phyloP scores from a whole-genome alignment of 2,888 invertebrate genomes.

The Chrysina gloriosa region DNA sequence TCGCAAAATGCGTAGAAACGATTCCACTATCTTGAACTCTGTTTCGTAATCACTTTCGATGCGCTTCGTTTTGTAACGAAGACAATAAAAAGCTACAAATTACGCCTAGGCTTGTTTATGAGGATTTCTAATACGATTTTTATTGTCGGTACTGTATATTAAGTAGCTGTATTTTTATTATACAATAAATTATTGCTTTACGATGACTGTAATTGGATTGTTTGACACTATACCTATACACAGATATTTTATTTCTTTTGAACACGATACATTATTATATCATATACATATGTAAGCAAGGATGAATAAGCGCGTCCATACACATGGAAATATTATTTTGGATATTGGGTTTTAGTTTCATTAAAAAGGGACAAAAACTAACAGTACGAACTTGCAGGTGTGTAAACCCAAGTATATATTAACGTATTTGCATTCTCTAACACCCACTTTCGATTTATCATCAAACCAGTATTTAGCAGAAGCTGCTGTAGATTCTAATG shows the following conservation, averaged over 20 bases:
- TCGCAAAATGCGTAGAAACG: conserved; percentile 10
- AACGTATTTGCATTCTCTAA: too few relatives aligned
- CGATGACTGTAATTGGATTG: conserved; percentile 26
- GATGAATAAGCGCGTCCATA: not conserved
- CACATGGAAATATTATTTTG: not conserved
- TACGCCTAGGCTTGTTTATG: not conserved
- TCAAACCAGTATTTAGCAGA: too few relatives aligned
- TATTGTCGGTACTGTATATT: not conserved
- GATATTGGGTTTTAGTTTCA: too few relatives aligned
- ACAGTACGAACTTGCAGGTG: too few relatives aligned
- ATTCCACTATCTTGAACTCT: conserved; percentile 8
- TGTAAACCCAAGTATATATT: too few relatives aligned
- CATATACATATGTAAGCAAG: not conserved
- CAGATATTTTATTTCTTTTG: conserved; percentile 10
- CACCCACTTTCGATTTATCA: too few relatives aligned
- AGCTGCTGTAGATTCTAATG: too few relatives aligned
- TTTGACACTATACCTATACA: conserved; percentile 17
- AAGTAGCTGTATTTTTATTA: not conserved
- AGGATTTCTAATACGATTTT: not conserved
- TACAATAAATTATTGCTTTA: conserved; percentile 19
- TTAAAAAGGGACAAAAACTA: too few relatives aligned
- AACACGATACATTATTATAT: conserved; percentile 10
- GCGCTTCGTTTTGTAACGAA: not conserved
- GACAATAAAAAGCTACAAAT: not conserved
- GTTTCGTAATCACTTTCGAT: conserved; percentile 20